These are phyloP conservation scores for Zoanthus gigantus DNA, from an alignment of 92 coral and sea anemone species.

Conservation along the genomic window DNA sequence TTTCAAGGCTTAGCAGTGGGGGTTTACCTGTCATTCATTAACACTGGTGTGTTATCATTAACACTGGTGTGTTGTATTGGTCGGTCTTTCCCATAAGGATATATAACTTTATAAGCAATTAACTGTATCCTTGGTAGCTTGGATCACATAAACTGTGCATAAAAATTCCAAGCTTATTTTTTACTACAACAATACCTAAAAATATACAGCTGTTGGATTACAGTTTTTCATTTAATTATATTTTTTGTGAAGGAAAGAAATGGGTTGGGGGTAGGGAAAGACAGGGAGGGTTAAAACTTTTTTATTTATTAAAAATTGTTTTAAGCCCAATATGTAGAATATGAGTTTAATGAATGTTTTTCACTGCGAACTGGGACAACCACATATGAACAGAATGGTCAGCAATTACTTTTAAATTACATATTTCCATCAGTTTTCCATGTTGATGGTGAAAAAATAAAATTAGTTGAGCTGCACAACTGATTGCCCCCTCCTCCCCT, in stretches of 20 bases:
- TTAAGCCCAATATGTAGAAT: constrained; percentile 10
- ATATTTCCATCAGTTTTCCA: constrained; percentile 1
- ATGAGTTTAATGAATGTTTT: background rate
- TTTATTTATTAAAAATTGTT: constrained; percentile 11
- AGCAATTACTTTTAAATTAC: constrained; percentile 6
- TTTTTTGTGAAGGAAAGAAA: background rate
- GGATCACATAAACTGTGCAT: background rate
- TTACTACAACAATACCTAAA: constrained; percentile 8
- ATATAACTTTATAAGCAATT: background rate
- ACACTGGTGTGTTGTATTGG: background rate
- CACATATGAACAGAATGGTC: constrained; percentile 25
- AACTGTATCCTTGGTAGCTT: background rate
- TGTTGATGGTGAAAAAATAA: background rate
- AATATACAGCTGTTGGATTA: constrained; percentile 10
- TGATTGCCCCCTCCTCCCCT: constrained; percentile 10
- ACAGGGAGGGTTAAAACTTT: constrained; percentile 5
- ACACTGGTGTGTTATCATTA: background rate
- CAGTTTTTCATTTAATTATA: background rate
- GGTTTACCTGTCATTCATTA: background rate
- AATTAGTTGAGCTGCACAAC: background rate
- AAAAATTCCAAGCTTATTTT: background rate
- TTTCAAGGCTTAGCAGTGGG: constrained; percentile 8
- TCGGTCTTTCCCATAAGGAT: background rate
- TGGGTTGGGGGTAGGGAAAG: background rate
- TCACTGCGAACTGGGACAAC: constrained; percentile 26